Percentiles rank a stretch among this genome's conserved stretches.
Conservation (phyloP, 2,113 vertebrate species). For the Alligator mississippiensis region DNA sequence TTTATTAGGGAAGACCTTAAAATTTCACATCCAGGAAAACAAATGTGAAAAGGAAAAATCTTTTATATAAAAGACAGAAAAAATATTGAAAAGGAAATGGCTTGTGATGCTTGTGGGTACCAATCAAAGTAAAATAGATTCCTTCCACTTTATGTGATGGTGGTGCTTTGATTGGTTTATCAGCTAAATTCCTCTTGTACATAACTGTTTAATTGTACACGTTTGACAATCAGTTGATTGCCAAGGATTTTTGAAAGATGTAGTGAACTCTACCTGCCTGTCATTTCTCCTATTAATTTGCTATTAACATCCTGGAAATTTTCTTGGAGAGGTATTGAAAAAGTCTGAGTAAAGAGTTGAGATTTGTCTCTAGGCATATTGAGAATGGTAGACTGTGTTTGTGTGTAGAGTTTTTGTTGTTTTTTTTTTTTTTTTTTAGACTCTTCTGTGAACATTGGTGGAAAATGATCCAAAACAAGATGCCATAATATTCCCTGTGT, state of each 20-base stretch:
- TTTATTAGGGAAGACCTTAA: neutral
- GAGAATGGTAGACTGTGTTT: neutral
- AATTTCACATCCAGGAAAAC: neutral
- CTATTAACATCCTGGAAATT: neutral
- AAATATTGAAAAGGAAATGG: neutral
- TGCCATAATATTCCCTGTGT: neutral
- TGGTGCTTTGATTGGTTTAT: neutral
- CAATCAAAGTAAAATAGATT: neutral
- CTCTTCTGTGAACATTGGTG: neutral
- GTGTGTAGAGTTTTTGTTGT: neutral
- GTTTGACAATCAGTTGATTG: neutral
- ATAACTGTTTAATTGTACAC: neutral
- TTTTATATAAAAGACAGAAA: neutral
- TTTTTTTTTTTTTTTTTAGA: neutral
- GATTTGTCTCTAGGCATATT: neutral
- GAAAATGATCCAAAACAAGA: neutral
- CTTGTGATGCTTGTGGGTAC: neutral
- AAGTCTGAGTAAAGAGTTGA: neutral
- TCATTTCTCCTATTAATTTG: neutral
- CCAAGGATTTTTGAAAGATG: too few relatives aligned
- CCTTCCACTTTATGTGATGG: neutral
- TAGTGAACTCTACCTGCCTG: neutral
- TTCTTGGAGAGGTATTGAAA: neutral
- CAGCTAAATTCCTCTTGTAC: neutral
- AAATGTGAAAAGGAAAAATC: neutral